Evolutionary conservation across 2,888 invertebrate species (phyloP).

Genomic region (Amphipyra berbera): DNA sequence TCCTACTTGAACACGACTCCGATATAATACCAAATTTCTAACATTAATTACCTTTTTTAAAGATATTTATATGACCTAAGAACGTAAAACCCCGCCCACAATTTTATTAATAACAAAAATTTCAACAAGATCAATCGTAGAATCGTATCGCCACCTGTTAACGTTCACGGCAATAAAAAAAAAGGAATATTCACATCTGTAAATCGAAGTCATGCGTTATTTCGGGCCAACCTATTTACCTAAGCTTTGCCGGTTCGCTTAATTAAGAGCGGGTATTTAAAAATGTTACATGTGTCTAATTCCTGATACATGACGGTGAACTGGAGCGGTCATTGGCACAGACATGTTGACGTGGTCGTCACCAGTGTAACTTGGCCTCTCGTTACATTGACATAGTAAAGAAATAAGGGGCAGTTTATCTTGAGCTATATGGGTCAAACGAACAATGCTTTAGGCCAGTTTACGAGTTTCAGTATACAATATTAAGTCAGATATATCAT

Average conservation of each 20-base stretch:
- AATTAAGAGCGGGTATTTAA: constrained; percentile 71
- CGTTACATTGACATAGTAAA: constrained; percentile 48
- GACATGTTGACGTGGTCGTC: constrained; percentile 40
- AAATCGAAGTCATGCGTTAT: constrained; percentile 61
- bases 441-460: constrained; percentile 50
- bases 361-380: constrained; percentile 49
- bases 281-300: constrained; percentile 69
- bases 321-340: constrained; percentile 73
- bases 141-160: constrained; percentile 32
- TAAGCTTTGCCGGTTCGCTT: constrained; percentile 61
- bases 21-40: not conserved
- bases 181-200: constrained; percentile 38
- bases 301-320: constrained; percentile 62
- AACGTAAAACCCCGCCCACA: constrained; percentile 21
- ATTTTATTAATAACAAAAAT: constrained; percentile 32
- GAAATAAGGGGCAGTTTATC: constrained; percentile 49
- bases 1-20: too few species aligned
- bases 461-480: constrained; percentile 49
- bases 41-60: constrained; percentile 27
- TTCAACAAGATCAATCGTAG: constrained; percentile 46
- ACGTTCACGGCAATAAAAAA: constrained; percentile 42
- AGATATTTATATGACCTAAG: not conserved
- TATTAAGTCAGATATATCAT: constrained; percentile 56
- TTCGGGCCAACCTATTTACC: constrained; percentile 70
- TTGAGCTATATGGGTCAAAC: constrained; percentile 48